These are phyloP conservation scores for Drosophila sordidula DNA, from an alignment of 2,888 invertebrate genomes.

Conservation along the genomic window DNA sequence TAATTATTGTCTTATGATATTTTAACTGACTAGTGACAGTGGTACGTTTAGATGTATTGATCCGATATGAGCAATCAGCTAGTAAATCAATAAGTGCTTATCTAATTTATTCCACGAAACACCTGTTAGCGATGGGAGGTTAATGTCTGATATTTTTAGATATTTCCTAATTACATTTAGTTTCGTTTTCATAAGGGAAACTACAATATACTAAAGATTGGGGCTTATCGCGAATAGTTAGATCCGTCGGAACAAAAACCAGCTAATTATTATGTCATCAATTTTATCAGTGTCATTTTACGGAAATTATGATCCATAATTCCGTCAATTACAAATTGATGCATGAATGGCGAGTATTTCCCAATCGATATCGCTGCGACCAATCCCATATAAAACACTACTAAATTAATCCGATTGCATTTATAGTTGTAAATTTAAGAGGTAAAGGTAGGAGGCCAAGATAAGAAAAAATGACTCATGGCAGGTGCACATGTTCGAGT, in stretches of 20 bases:
- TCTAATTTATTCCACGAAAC: slow-evolving; percentile 19
- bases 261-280: neutral
- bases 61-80: slow-evolving; percentile 6
- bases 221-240: neutral
- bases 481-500: neutral
- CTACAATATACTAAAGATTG: neutral
- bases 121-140: slow-evolving; percentile 9
- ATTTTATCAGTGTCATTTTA: neutral
- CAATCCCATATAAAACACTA: neutral
- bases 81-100: slow-evolving; percentile 32
- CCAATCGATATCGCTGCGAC: neutral
- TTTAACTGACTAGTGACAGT: slow-evolving; percentile 3
- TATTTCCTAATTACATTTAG: neutral
- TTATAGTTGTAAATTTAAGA: neutral
- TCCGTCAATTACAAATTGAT: neutral
- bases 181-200: neutral
- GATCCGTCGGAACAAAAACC: neutral
- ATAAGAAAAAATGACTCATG: neutral
- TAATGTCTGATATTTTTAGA: slow-evolving; percentile 15
- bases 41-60: neutral
- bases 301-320: neutral
- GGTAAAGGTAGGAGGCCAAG: neutral
- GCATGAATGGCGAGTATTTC: neutral
- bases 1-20: slow-evolving; percentile 13
- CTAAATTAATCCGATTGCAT: neutral